Evolutionary conservation across 2,888 invertebrate genomes (phyloP), one percentile per base, ranked within the genome.

Genomic region (Rugalucina vietnamica): DNA sequence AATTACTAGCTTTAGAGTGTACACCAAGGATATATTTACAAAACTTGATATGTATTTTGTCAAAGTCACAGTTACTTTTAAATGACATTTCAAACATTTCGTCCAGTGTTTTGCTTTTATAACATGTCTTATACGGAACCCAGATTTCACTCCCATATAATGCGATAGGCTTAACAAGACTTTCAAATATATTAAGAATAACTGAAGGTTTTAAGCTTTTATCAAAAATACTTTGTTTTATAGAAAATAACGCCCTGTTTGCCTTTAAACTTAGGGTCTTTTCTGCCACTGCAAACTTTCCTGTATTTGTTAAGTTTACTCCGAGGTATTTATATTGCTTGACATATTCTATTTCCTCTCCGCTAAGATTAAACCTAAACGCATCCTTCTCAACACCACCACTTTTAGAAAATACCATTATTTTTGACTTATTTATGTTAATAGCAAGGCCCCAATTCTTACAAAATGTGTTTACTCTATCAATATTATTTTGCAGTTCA

Each of bases 271-370:
- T 29, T 10, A 4, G 43, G 43, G 27, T 39, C 18, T 34, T 10
- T 10, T 34, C 27, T 2, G 73, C 73, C 21, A 5, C 29, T 3
- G 73, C 24, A 14, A 73, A 49, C 27, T 21, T 39, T 2, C 73
- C 73, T 4, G 43, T 18, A 8, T 27, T 27, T 34, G 73, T 27
- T 10, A 43, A 73, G 1, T 12, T 21, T 18, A 73, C n/a, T 1
- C 73, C 73, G 8, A 73, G 32, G 43, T 73, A 73, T 21, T 37
- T 73, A 27, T 73, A 74, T 24, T 49, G 24, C 54, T 18, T 74
- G 14, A 54, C 54, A 50, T 37, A 32, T 74, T 74, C 50, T 5
- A 74, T 54, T 27, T 50, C 4, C 27, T 49, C 27, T 74, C 32
- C n/a, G 5, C 1, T 29, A 54, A 24, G n/a, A 10, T 27, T 34